Evolutionary conservation across 2,888 invertebrate genomes (phyloP).

Genomic region (Pilophorus perplexus): DNA sequence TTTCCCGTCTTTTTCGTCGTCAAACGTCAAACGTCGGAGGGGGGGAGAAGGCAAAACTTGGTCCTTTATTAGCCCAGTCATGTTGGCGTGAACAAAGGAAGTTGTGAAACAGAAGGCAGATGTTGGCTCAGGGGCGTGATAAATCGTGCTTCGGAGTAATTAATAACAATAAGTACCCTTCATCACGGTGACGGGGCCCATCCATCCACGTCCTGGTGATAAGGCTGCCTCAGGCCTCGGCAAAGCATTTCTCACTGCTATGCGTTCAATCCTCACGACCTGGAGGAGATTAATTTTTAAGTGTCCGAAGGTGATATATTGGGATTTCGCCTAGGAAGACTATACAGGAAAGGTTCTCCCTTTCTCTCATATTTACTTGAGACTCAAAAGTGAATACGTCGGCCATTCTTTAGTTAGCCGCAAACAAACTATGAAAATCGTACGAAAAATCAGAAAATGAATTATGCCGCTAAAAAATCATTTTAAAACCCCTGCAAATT

Average conservation of each 20-base stretch:
- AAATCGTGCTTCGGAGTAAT: constrained; percentile 37
- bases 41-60: constrained; percentile 13
- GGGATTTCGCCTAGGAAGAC: too few relatives aligned
- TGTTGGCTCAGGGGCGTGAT: constrained; percentile 32
- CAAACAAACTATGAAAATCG: too few relatives aligned
- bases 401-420: too few relatives aligned
- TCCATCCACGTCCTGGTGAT: constrained; percentile 31
- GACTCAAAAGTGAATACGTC: too few relatives aligned
- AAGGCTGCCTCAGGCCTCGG: constrained; percentile 7
- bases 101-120: constrained; percentile 38
- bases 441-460: too few relatives aligned
- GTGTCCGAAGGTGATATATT: background rate
- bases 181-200: constrained; percentile 32
- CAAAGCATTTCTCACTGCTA: constrained; percentile 6
- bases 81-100: constrained; percentile 38
- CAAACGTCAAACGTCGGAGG: constrained; percentile 14
- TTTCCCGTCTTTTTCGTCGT: constrained; percentile 3
- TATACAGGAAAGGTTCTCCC: too few relatives aligned
- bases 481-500: too few relatives aligned
- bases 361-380: too few relatives aligned
- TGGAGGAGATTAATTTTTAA: constrained; percentile 10
- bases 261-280: constrained; percentile 7
- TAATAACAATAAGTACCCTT: constrained; percentile 38
- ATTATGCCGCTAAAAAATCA: too few relatives aligned
- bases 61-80: constrained; percentile 32